Base-by-base conservation (phyloP, 2,888 invertebrate species). In the Noctua janthina region DNA sequence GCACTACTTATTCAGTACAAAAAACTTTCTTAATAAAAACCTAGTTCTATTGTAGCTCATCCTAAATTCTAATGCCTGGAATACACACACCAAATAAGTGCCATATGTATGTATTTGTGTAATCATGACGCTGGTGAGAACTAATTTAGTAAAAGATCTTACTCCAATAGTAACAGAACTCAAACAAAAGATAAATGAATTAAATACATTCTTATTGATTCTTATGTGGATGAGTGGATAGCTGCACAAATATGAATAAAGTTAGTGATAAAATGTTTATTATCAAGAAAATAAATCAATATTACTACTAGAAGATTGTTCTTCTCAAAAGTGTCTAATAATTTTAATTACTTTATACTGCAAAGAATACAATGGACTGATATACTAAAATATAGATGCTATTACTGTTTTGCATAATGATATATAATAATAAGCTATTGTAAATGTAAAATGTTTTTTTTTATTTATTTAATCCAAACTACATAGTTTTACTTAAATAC, bases 301-400 rank as follows among this genome's bases (percentile, higher is more conserved):
- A 29, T 1, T 29, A 29, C 29, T 29, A 29, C 29, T 29, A 29
- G 29, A 29, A 29, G 29, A 29, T 29, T 29, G 29, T 29, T 29
- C 29, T 29, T 29, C 29, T 29, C 29, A 29, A 29, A 29, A 29
- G 29, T 29, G 29, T 29, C 29, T 29, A 29, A 29, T 29, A 23
- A 72, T n/a, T 39, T 35, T 54, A 46, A 62, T 29, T 46, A 59
- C 13, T 49, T 29, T 73, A 49, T 29, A 29, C 1, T 39, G 11
- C 20, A 75, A 43, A 13, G 56, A 39, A 66, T 39, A 66, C 13
- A 17, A 67, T n/a, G 59, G 76, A 76, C 83, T 69, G 76, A 81
- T 17, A 70, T 70, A 69, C 8, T 81, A 62, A 59, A n/a, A 17
- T 35, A 35, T 35, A 43, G 7, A 39, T 29, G 20, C 56, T 39